Base-by-base conservation (phyloP, 2,797 vertebrate species). In the Bradypus variegatus region DNA sequence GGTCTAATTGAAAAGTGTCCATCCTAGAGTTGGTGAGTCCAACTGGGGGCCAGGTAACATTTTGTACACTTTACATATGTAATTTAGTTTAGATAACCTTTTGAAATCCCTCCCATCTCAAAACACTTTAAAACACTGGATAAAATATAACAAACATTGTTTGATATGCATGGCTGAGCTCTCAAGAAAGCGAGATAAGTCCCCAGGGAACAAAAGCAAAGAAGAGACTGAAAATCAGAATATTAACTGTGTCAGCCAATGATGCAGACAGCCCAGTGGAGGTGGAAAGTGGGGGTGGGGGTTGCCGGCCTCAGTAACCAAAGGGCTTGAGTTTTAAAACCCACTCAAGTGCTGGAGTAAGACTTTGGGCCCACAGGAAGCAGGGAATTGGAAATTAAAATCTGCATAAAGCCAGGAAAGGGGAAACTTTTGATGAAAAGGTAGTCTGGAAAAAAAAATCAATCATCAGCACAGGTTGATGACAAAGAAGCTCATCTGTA, bases 161-260 rank as follows among this genome's bases (percentile, higher is more conserved):
- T 96, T 95, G 94, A 94, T 95, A 95, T 95, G 94, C 96, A 94
- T 94, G 95, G 93, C 95, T 95, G 93, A 94, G 95, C 95, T 94
- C 88, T 91, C 91, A 94, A 95, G 93, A 94, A 96, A 95, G 95
- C 12, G 0, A 94, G 90, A 84, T 91, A 91, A 95, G 73, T 95
- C 94, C 95, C 93, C 72, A 90, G 90, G 77, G 95, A 77, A 94
- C 90, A 91, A 95, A 94, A 91, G 94, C 94, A 90, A 94, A 96
- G 94, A 95, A 60, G 91, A 96, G 93, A 81, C 91, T 94, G 92
- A 92, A 96, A 95, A 94, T 93, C 93, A 93, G 95, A 94, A 94
- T 93, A 94, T 87, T 94, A 95, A 86, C 93, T 92, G 77, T 91
- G 86, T 91, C 88, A 91, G 90, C 81, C 92, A 91, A n/a, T 19